Evolutionary conservation across 1,140 invertebrate species (phyloP), one percentile per base, ranked within the genome.

Genomic region (Heterodera schachtii): DNA sequence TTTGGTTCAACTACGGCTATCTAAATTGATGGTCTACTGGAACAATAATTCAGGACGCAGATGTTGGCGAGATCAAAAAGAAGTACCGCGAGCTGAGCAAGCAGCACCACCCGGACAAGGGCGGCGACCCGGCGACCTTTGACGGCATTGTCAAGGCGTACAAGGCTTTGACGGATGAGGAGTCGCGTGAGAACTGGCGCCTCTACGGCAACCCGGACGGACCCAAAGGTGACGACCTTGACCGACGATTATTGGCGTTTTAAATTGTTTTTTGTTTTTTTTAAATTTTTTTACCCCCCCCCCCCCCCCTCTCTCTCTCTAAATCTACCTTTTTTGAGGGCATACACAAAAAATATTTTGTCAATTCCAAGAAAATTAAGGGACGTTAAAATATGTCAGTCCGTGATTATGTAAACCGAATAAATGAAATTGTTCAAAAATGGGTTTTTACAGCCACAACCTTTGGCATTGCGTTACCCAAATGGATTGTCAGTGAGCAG

Each of bases 401-500:
- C n/a, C n/a, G n/a, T n/a, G n/a, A n/a, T n/a, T n/a, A n/a, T n/a
- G n/a, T n/a, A n/a, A n/a, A 31, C 31, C 31, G 31, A 31, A 31
- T 31, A 31, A 31, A 31, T 31, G 31, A 31, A 31, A 31, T 31
- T 31, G 1, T 31, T 31, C 31, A 31, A 31, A 31, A 41, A 16
- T 73, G n/a, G n/a, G 75, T 43, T 85, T 82, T 80, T 90, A 90
- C 73, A 92, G 96, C 96, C 41, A 98, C 96, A 93, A 96, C 95
- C 86, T 98, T 99, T 93, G 97, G 98, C 83, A 99, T 99, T 90
- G 98, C 97, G 67, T 91, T 99, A 69, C 98, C 98, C 31, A 98
- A 97, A 77, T 99, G 97, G 97, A 98, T 99, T 91, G 96, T 99
- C n/a, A 96, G 98, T 90, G 97, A 98, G 90, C 95, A 99, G 91